phyloP scores from a whole-genome alignment of 2,797 vertebrate species.

The Microctenopoma stevenorrisi region DNA sequence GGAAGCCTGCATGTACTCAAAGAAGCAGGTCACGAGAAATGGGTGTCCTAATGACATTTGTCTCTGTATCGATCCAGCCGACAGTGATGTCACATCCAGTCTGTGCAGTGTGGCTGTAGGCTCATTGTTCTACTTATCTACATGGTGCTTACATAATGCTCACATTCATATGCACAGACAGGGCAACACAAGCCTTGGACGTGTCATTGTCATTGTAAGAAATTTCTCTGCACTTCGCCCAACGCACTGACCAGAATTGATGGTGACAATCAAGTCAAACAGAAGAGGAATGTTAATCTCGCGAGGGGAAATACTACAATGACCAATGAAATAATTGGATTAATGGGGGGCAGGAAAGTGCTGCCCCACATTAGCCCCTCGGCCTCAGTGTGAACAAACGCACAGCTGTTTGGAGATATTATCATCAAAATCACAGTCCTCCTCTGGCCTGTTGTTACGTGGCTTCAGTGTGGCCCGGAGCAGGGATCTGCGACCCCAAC shows the following conservation, averaged over 20 bases:
- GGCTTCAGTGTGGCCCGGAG: conserved; percentile 1
- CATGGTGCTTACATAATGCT: conserved; percentile 50
- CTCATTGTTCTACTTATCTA: conserved; percentile 13
- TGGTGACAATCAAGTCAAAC: conserved; percentile 77
- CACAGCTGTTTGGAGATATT: conserved; percentile 73
- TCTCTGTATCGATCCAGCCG: background rate
- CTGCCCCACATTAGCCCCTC: conserved; percentile 62
- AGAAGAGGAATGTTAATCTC: conserved; percentile 82
- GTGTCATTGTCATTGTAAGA: conserved; percentile 46
- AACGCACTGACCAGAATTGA: conserved; percentile 69
- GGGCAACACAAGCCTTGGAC: conserved; percentile 21
- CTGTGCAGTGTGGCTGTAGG: conserved; percentile 34
- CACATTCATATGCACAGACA: conserved; percentile 1
- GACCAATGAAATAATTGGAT: conserved; percentile 79
- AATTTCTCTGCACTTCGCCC: conserved; percentile 32
- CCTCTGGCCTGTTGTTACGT: conserved; percentile 53
- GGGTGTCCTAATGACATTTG: no score
- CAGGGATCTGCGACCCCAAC: conserved; percentile 8
- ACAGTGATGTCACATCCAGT: background rate
- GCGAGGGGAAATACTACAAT: conserved; percentile 68
- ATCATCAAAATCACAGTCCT: conserved; percentile 68
- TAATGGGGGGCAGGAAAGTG: conserved; percentile 72
- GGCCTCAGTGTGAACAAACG: conserved; percentile 64
- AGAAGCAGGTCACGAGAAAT: background rate
- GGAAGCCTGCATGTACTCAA: background rate